Percentiles rank a stretch among this genome's conserved stretches.
Conservation (phyloP, 2,888 invertebrate species). For the Stegana nigrithorax region DNA sequence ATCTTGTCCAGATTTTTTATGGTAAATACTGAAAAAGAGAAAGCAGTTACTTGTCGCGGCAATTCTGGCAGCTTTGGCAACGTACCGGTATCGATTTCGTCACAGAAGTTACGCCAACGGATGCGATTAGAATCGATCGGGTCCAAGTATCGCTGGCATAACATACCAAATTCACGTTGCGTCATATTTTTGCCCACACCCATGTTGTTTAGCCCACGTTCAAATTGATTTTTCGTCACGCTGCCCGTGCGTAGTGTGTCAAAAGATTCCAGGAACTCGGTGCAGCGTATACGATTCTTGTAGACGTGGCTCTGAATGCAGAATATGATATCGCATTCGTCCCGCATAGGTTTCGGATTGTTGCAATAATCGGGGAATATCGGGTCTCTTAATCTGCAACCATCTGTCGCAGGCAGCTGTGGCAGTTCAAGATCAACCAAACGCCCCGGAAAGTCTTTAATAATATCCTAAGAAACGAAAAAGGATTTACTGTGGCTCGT, state of each 20-base stretch:
- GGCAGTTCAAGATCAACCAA: constrained; percentile 78
- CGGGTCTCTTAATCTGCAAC: constrained; percentile 43
- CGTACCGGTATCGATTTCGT: constrained; percentile 82
- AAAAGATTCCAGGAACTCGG: constrained; percentile 79
- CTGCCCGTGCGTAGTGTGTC: constrained; percentile 78
- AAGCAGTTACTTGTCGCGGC: not conserved
- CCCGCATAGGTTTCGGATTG: constrained; percentile 46
- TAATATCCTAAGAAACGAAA: constrained; percentile 68
- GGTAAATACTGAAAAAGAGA: constrained; percentile 72
- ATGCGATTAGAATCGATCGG: constrained; percentile 77
- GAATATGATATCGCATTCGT: constrained; percentile 55
- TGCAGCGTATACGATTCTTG: constrained; percentile 75
- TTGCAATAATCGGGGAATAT: constrained; percentile 53
- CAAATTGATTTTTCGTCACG: constrained; percentile 78
- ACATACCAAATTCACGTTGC: constrained; percentile 73
- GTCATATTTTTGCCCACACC: constrained; percentile 75
- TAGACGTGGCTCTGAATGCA: constrained; percentile 76
- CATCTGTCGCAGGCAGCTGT: constrained; percentile 70
- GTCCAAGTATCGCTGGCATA: constrained; percentile 78
- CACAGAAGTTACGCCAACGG: constrained; percentile 82
- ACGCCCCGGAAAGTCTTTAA: constrained; percentile 74
- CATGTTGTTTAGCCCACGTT: constrained; percentile 76
- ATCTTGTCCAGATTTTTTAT: constrained; percentile 77
- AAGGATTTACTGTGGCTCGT: too few relatives aligned
- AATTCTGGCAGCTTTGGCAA: too few relatives aligned